These are phyloP conservation scores for Rhopalosiphum padi DNA, from an alignment of 1,140 invertebrate species.

Conservation along the genomic window DNA sequence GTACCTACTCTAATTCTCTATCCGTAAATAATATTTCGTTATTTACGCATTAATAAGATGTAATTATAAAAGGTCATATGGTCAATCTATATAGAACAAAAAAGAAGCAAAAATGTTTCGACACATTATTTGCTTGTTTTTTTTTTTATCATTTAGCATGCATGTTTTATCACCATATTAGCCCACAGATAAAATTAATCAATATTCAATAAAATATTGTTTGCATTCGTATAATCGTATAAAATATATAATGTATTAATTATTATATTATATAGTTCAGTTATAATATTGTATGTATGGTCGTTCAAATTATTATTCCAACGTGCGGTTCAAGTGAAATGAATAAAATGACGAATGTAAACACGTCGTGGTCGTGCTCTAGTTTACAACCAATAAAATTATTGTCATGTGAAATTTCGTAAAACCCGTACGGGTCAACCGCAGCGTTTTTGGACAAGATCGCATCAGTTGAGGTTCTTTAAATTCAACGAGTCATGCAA, in stretches of 20 bases:
- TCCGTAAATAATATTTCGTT: background rate
- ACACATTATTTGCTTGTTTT: background rate
- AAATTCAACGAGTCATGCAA: conserved; percentile 13
- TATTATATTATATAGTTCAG: background rate
- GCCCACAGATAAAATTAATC: background rate
- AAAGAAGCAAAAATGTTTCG: background rate
- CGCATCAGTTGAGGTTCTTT: background rate
- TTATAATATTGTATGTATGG: background rate
- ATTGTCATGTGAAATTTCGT: conserved; percentile 36
- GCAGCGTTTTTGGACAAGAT: conserved; percentile 10
- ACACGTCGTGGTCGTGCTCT: background rate
- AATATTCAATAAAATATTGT: background rate
- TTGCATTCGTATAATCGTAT: background rate
- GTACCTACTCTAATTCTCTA: background rate
- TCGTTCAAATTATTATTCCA: background rate
- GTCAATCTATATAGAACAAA: background rate
- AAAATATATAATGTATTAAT: background rate
- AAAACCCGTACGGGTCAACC: conserved; percentile 28
- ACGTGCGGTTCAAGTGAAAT: background rate
- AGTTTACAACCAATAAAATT: background rate
- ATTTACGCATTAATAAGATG: background rate
- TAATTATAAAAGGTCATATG: background rate
- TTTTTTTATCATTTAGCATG: background rate
- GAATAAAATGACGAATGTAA: background rate
- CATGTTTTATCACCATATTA: background rate